Percentiles rank a stretch among this genome's conserved stretches.
These are phyloP conservation scores for Limosa lapponica DNA, from an alignment of 2,797 vertebrate genomes.

Conservation along the genomic window DNA sequence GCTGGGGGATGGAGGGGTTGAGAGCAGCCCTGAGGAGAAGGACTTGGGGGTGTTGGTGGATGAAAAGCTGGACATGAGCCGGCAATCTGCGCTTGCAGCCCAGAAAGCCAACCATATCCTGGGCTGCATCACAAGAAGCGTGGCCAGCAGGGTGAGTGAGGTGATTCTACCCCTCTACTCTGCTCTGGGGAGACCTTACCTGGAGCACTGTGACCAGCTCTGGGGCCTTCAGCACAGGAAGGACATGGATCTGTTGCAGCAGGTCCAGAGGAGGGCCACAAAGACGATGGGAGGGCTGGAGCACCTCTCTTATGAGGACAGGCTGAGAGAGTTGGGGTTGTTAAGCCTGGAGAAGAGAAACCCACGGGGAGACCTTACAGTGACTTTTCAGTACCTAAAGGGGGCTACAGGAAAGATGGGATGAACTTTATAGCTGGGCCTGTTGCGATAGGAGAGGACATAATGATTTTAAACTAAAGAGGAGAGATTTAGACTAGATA, in stretches of 20 bases:
- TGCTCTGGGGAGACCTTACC: not conserved
- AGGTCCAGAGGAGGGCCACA: not conserved
- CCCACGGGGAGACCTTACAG: not conserved
- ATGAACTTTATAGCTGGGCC: not conserved
- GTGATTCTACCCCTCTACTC: not conserved
- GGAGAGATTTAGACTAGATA: not conserved
- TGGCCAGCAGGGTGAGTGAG: not conserved
- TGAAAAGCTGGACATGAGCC: not conserved
- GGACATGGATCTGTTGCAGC: not conserved
- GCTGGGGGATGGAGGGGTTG: not conserved
- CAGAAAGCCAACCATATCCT: not conserved
- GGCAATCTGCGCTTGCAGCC: not conserved
- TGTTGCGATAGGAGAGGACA: not conserved
- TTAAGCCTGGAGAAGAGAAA: not conserved
- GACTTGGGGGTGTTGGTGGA: not conserved
- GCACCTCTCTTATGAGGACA: not conserved
- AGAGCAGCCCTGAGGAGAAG: not conserved
- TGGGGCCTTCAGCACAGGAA: not conserved
- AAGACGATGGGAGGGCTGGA: not conserved
- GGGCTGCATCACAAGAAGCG: not conserved
- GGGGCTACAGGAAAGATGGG: not conserved
- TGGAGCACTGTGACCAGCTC: not conserved
- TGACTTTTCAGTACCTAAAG: not conserved
- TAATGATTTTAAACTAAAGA: not conserved
- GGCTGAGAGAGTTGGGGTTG: not conserved